phyloP scores from a whole-genome alignment of 2,888 invertebrate species.

The Cheilosia pagana region DNA sequence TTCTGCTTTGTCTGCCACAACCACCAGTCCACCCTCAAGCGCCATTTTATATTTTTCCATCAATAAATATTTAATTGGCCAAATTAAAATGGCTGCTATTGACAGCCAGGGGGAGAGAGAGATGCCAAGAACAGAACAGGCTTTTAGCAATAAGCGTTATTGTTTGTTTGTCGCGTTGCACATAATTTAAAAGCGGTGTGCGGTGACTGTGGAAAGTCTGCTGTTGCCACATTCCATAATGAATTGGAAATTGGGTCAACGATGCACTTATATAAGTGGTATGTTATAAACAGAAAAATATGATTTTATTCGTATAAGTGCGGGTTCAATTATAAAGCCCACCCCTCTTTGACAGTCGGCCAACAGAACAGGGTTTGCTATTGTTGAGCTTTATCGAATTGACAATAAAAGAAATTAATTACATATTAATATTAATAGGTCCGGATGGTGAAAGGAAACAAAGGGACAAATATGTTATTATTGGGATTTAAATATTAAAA shows the following conservation, averaged over 20 bases:
- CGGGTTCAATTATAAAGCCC: conserved; percentile 53
- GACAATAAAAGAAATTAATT: conserved; percentile 50
- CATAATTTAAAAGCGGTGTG: conserved; percentile 12
- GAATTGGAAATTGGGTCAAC: conserved; percentile 66
- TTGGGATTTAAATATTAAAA: conserved; percentile 44
- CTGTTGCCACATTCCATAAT: conserved; percentile 44
- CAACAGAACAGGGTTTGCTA: conserved; percentile 22
- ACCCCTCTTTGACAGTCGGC: not conserved
- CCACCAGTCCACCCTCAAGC: not conserved
- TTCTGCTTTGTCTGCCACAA: not conserved
- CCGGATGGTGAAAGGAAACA: conserved; percentile 11
- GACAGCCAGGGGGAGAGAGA: conserved; percentile 20
- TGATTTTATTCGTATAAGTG: conserved; percentile 25
- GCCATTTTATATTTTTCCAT: conserved; percentile 75
- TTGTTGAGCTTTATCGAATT: conserved; percentile 29
- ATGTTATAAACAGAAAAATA: conserved; percentile 56
- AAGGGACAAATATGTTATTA: conserved; percentile 23
- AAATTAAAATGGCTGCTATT: conserved; percentile 71
- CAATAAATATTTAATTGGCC: conserved; percentile 74
- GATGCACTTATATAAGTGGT: conserved; percentile 42
- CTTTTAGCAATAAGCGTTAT: conserved; percentile 64
- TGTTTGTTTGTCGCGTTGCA: conserved; percentile 44
- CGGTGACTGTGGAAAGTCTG: conserved; percentile 19
- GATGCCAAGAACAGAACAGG: conserved; percentile 57
- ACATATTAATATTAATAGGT: conserved; percentile 50